Evolutionary conservation across 2,888 invertebrate genomes (phyloP), one percentile per base, ranked within the genome.

Genomic region (Megastigmus dorsalis): DNA sequence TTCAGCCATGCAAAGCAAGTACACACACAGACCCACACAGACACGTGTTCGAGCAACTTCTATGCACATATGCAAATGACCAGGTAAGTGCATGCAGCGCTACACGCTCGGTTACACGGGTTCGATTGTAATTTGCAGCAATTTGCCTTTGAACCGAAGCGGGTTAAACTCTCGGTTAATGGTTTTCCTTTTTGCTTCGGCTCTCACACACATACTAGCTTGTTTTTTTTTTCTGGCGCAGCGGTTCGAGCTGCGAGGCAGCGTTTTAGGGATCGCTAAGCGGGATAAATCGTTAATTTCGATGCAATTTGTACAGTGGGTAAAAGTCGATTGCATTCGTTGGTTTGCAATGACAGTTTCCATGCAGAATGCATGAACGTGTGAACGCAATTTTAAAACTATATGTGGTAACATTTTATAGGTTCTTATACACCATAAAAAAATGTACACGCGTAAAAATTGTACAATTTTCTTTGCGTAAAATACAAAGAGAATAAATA

Each of bases 101-200:
- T 30, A 20, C 33, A 33, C 26, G 33, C 36, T 63, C 26, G 23
- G 9, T 43, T 28, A 28, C 54, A 3, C 18, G 33, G 41, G 48
- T 48, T 48, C 23, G 15, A 45, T 48, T 36, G 55, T 48, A 48
- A 41, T 57, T 48, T 36, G 3, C 45, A 36, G 57, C 57, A 57
- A 48, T 67, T 67, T 67, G 26, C 43, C 26, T 57, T 23, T 15
- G 36, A 23, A 67, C 26, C 26, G 33, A 67, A 7, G 26, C 48
- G 23, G 18, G 7, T 41, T 59, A 41, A 59, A 36, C 15, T 66
- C 54, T 43, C 18, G 54, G 5, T 48, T 48, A 67, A 67, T 67
- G 45, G 55, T 67, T 67, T 65, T 55, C 26, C 41, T 23, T 55
- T 55, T 38, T 52, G 15, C 5, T 18, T 45, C n/a, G n/a, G n/a